Percentiles rank a stretch among this genome's conserved stretches.
These are phyloP conservation scores for Microtus pennsylvanicus DNA, from an alignment of 2,113 vertebrate genomes.

Conservation along the genomic window DNA sequence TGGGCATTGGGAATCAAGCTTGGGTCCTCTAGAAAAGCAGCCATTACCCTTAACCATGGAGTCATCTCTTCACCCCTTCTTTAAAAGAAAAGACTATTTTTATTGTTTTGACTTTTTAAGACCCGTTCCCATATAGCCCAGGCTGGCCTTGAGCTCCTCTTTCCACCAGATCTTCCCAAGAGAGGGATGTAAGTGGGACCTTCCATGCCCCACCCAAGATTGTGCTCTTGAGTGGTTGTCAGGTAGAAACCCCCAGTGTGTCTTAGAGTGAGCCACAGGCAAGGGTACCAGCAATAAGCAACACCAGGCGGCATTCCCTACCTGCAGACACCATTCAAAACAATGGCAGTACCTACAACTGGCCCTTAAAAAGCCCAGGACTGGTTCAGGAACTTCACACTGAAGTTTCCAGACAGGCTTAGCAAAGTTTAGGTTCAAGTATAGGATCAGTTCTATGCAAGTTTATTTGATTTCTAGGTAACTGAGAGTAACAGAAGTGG, in stretches of 20 bases:
- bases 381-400: background rate
- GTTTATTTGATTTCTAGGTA: constrained; percentile 38
- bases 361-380: background rate
- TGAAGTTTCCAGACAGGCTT: background rate
- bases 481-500: background rate
- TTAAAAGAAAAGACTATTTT: too few relatives aligned
- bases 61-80: too few relatives aligned
- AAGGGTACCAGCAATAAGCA: background rate
- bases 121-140: background rate
- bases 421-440: background rate
- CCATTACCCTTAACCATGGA: too few relatives aligned
- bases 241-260: background rate
- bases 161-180: background rate
- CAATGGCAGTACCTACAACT: background rate
- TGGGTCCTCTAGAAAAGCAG: too few relatives aligned
- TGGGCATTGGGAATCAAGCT: too few relatives aligned
- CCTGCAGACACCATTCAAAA: background rate
- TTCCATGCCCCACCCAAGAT: background rate
- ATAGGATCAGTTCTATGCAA: background rate
- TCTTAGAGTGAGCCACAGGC: background rate
- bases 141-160: background rate
- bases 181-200: background rate
- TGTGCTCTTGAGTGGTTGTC: background rate
- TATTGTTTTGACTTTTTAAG: background rate
- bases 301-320: background rate